Conservation (phyloP, 1,140 invertebrate genomes). For the Piezodorus guildinii region DNA sequence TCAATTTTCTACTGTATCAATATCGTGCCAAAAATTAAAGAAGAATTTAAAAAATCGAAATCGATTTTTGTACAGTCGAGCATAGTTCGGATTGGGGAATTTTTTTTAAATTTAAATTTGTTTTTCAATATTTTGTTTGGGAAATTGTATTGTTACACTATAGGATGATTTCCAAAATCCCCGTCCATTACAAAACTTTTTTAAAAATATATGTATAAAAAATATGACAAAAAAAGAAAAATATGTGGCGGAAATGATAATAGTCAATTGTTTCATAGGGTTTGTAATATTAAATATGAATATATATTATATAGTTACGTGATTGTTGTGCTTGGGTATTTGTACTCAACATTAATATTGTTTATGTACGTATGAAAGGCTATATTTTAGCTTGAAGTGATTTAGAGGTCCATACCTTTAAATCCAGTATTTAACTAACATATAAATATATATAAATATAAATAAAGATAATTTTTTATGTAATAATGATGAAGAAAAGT, state of each 20-base stretch:
- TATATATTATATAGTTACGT: constrained; percentile 10
- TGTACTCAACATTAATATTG: neutral
- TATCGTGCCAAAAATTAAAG: constrained; percentile 1
- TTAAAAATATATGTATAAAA: constrained; percentile 1
- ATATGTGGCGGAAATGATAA: neutral
- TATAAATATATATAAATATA: too few relatives aligned
- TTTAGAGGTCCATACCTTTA: neutral
- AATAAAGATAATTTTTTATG: too few relatives aligned
- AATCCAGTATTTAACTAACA: constrained; percentile 1
- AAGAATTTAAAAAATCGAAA: too few relatives aligned
- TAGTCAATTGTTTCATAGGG: constrained; percentile 8
- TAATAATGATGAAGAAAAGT: too few relatives aligned
- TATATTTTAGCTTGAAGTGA: constrained; percentile 1
- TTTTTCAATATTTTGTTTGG: too few relatives aligned
- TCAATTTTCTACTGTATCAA: neutral
- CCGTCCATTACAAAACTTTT: constrained; percentile 2
- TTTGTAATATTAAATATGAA: constrained; percentile 7
- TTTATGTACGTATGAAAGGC: constrained; percentile 6
- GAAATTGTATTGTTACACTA: neutral
- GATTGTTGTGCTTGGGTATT: constrained; percentile 12
- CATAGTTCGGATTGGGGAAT: neutral
- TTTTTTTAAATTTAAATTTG: neutral
- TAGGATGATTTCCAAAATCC: constrained; percentile 4
- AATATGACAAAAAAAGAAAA: constrained; percentile 8
- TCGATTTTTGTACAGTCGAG: neutral